Conservation (phyloP, 2,113 vertebrate genomes). For the Steatornis caripensis region DNA sequence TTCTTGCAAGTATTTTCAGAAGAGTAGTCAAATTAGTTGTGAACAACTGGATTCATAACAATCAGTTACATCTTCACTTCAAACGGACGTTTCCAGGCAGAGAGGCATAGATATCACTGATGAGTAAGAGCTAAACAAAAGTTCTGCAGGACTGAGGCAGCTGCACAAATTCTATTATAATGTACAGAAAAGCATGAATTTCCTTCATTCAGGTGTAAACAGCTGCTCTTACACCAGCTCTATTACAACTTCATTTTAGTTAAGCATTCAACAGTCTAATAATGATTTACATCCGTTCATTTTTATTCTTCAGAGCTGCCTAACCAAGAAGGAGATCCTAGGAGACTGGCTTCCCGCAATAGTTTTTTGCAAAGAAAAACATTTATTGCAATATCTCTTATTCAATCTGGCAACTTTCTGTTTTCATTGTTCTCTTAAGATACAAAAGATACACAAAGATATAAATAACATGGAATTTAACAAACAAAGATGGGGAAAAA, state of each 20-base stretch:
- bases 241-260: background rate
- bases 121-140: background rate
- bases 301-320: background rate
- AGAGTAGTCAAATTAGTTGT: background rate
- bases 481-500: background rate
- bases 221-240: background rate
- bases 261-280: background rate
- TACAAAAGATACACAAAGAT: background rate
- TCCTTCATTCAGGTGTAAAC: background rate
- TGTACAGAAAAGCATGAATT: background rate
- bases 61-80: fast-evolving
- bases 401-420: background rate
- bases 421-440: background rate
- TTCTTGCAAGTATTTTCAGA: background rate
- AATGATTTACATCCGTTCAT: background rate
- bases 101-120: background rate
- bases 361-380: background rate
- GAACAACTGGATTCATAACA: background rate
- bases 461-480: background rate
- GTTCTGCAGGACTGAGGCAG: background rate
- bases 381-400: background rate
- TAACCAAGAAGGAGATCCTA: background rate
- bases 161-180: background rate
- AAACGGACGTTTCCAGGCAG: background rate
- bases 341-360: background rate